Evolutionary conservation across 2,113 vertebrate genomes (phyloP).

Genomic region (Podocnemis expansa): DNA sequence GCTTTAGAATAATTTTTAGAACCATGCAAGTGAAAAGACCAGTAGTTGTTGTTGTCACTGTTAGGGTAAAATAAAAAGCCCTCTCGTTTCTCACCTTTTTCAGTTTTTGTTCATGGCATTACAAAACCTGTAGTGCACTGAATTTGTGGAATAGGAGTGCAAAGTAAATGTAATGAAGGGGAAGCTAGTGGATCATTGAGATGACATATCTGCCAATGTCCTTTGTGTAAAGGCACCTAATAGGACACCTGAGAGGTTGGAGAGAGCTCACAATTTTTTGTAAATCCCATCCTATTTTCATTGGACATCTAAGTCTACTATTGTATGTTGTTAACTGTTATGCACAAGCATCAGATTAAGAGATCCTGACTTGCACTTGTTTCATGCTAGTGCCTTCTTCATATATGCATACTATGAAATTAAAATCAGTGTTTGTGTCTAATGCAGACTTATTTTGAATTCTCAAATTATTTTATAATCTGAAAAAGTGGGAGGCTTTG

Average conservation of each 20-base stretch:
- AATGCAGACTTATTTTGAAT: neutral
- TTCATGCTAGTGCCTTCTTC: neutral
- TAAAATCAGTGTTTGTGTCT: neutral
- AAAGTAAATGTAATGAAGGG: neutral
- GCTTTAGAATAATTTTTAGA: neutral
- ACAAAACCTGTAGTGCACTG: neutral
- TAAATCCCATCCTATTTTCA: too few species aligned
- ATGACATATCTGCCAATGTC: neutral
- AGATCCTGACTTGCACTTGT: neutral
- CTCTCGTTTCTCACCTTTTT: neutral
- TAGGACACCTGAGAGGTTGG: neutral
- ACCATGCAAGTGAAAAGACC: too few species aligned
- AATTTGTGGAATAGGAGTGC: neutral
- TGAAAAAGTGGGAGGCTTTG: neutral
- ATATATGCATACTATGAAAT: neutral
- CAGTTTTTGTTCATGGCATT: neutral
- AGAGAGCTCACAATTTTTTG: too few species aligned
- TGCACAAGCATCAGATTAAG: neutral
- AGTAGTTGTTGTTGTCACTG: neutral
- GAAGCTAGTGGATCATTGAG: neutral
- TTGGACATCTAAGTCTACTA: too few species aligned
- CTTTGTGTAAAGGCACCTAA: neutral
- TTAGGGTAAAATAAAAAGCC: neutral
- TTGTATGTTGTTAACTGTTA: too few species aligned
- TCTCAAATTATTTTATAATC: neutral